These are phyloP conservation scores for Halcyon malimbica DNA, from an alignment of 2,113 vertebrate genomes.

Conservation along the genomic window DNA sequence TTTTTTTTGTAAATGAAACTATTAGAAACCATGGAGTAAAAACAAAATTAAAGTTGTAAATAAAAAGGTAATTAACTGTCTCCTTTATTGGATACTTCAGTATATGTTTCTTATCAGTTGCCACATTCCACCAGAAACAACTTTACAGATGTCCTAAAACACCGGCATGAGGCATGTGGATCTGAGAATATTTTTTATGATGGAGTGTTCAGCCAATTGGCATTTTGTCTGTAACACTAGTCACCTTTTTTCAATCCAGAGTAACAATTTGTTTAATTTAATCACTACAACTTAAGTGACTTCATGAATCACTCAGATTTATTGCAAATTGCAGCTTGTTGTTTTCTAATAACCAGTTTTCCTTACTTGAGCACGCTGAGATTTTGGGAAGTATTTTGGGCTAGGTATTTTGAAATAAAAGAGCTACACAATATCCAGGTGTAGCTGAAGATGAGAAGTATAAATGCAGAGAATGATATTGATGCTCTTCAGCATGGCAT, in stretches of 20 bases:
- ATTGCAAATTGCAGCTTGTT: slow-evolving; percentile 14
- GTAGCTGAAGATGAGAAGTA: not conserved
- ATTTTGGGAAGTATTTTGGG: slow-evolving; percentile 9
- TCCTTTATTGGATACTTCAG: slow-evolving; percentile 55
- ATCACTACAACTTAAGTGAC: slow-evolving; percentile 38
- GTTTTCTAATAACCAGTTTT: slow-evolving; percentile 53
- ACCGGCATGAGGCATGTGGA: slow-evolving; percentile 10
- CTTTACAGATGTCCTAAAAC: slow-evolving; percentile 63
- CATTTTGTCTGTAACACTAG: slow-evolving; percentile 37
- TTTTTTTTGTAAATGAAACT: not conserved
- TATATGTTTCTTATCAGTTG: slow-evolving; percentile 51
- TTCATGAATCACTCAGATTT: slow-evolving; percentile 57
- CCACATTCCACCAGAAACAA: slow-evolving; percentile 61
- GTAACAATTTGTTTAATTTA: slow-evolving; percentile 69
- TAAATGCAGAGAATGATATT: not conserved
- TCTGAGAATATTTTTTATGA: slow-evolving; percentile 61
- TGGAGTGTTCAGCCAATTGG: slow-evolving; percentile 29
- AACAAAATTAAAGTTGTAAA: slow-evolving; percentile 62
- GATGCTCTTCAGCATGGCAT: not conserved
- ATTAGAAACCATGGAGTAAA: slow-evolving; percentile 51
- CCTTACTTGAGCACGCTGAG: not conserved
- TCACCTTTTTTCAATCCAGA: slow-evolving; percentile 54
- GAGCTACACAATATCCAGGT: not conserved
- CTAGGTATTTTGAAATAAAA: not conserved
- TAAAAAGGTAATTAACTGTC: slow-evolving; percentile 73